These are phyloP conservation scores for Lerema accius DNA, from an alignment of 1,140 invertebrate genomes.

Conservation along the genomic window DNA sequence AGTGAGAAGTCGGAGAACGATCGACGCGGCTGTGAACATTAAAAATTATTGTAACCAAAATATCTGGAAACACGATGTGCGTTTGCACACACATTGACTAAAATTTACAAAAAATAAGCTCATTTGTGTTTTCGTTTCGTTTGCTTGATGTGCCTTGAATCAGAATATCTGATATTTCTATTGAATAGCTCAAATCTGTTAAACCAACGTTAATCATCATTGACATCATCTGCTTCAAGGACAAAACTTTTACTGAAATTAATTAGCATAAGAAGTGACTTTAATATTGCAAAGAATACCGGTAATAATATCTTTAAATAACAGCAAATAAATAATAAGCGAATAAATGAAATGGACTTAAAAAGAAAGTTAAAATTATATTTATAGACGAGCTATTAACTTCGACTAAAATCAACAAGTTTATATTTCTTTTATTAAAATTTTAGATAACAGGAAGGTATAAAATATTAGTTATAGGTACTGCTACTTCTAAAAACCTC, in stretches of 20 bases:
- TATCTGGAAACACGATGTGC: constrained; percentile 40
- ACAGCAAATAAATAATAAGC: neutral
- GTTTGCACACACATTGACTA: constrained; percentile 1
- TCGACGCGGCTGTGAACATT: constrained; percentile 81
- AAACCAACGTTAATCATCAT: neutral
- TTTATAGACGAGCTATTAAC: too few species aligned
- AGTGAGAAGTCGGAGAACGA: constrained; percentile 61
- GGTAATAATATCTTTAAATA: neutral
- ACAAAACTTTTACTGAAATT: neutral
- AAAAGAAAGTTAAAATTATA: neutral
- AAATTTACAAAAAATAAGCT: constrained; percentile 1
- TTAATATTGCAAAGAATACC: neutral
- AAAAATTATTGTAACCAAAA: constrained; percentile 63
- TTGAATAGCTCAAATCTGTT: neutral
- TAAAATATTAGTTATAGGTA: too few species aligned
- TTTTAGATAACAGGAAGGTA: too few species aligned
- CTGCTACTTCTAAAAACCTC: too few species aligned
- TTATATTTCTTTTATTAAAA: too few species aligned
- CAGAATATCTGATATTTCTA: neutral
- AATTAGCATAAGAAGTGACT: neutral
- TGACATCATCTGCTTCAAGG: neutral
- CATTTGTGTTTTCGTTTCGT: constrained; percentile 7
- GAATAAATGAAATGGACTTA: neutral
- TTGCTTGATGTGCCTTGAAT: constrained; percentile 2
- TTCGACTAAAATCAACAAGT: too few species aligned